Base-by-base conservation (phyloP, 2,888 invertebrate genomes). In the Hedychridium roseum region DNA sequence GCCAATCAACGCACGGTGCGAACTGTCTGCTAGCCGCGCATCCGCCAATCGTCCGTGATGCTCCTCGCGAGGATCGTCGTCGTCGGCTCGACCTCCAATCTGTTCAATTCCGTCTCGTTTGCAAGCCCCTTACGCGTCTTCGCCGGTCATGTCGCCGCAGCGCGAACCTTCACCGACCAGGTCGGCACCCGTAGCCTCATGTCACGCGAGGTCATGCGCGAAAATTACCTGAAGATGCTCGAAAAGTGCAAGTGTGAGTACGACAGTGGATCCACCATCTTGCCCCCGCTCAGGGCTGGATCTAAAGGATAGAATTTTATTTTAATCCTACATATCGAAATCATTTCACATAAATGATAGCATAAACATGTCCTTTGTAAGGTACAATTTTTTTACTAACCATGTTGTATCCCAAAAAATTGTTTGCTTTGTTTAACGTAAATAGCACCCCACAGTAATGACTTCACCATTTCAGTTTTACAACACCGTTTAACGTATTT, bases 181-280 rank as follows among this genome's bases (percentile, higher is more conserved):
- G 57, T 52, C 18, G 5, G 42, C 15, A 44, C 38, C 16, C 50
- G 36, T 20, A 54, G 56, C 34, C 27, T 14, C 1, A 48, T 61
- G 5, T 50, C 63, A 15, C 64, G 70, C 18, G 63, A 69, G 27
- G 56, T 59, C 36, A 72, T 78, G 77, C 67, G 56, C 20, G 51
- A 66, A 3, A 73, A 76, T 57, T 78, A 78, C 44, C 50, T 48
- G 17, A 74, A 57, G 55, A 68, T 70, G 65, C 62, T 64, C 43
- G 72, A 73, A 3, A 78, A 78, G 60, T 78, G 72, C 57, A 68
- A 68, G 60, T 78, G 78, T 78, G 48, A 78, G 78, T 78, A 66
- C n/a, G 11, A 9, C 11, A 11, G 12, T 7, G 27, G 2, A n/a
- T n/a, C n/a, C n/a, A n/a, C n/a, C n/a, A n/a, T n/a, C n/a, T n/a